phyloP scores from a whole-genome alignment of 2,888 invertebrate genomes.

The Candidula unifasciata region DNA sequence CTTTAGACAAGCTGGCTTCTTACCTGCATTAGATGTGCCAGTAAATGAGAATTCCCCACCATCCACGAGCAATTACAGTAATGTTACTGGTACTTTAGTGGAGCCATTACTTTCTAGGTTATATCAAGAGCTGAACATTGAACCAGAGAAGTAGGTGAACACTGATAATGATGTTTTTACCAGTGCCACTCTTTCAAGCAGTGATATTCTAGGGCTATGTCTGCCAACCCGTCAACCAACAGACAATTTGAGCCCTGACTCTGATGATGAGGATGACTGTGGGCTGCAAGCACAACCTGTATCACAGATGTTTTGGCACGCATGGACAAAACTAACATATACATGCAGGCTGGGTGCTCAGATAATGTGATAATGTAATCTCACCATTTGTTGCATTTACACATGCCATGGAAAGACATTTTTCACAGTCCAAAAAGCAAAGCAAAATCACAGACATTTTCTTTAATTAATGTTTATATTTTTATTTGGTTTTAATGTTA shows the following conservation, averaged over 20 bases:
- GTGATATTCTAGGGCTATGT: conserved; percentile 7
- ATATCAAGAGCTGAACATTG: conserved; percentile 5
- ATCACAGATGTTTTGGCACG: too few relatives aligned
- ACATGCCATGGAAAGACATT: too few relatives aligned
- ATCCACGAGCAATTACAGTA: conserved; percentile 7
- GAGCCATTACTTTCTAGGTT: neutral
- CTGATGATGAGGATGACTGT: too few relatives aligned
- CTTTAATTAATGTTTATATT: too few relatives aligned
- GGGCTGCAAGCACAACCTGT: too few relatives aligned
- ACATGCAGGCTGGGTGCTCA: too few relatives aligned
- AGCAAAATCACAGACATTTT: too few relatives aligned
- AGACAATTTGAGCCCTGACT: neutral
- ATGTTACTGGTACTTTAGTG: neutral
- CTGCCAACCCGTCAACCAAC: conserved; percentile 4
- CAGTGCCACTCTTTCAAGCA: conserved; percentile 13
- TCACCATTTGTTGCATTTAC: too few relatives aligned
- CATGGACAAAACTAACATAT: too few relatives aligned
- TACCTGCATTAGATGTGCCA: neutral
- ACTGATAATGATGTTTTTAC: neutral
- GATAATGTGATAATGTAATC: too few relatives aligned
- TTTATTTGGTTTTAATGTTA: too few relatives aligned
- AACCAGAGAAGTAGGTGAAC: neutral
- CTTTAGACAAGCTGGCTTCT: conserved; percentile 7
- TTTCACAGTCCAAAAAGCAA: too few relatives aligned
- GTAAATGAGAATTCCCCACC: neutral